Conservation (phyloP, 2,797 vertebrate species). For the Mormyrops boulengeri region DNA sequence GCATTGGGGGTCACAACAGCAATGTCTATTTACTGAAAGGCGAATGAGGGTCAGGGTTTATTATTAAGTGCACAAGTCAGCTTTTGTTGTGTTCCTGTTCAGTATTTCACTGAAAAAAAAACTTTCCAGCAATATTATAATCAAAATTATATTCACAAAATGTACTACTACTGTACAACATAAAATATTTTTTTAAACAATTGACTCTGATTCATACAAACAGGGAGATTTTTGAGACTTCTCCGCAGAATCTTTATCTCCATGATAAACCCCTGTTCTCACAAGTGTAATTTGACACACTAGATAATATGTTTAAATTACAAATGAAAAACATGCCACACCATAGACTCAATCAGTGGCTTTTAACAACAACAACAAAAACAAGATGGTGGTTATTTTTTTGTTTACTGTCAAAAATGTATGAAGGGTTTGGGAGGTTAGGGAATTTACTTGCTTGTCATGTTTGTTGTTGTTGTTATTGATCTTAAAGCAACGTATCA, state of each 20-base stretch:
- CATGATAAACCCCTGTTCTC: constrained; percentile 4
- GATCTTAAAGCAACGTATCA: constrained; percentile 43
- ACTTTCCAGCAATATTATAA: constrained; percentile 48
- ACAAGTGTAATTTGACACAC: constrained; percentile 9
- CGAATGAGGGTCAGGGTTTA: neutral
- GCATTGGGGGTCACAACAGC: neutral
- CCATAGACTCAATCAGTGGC: constrained; percentile 1
- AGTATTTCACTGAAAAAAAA: constrained; percentile 24
- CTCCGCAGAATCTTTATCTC: neutral
- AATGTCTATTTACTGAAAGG: neutral
- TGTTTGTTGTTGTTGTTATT: constrained; percentile 44
- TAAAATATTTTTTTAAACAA: constrained; percentile 12
- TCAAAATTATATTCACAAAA: constrained; percentile 52
- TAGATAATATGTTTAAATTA: constrained; percentile 8
- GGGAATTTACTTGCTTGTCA: constrained; percentile 37
- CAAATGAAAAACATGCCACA: constrained; percentile 15
- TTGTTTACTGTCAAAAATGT: constrained; percentile 39
- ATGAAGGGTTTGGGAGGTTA: constrained; percentile 37
- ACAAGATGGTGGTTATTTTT: constrained; percentile 6
- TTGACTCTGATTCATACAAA: neutral
- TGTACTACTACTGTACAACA: constrained; percentile 50
- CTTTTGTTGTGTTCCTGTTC: constrained; percentile 12
- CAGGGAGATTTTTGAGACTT: neutral
- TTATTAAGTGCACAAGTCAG: neutral
- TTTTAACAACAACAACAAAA: constrained; percentile 19